Percentiles rank a stretch among this genome's conserved stretches.
phyloP scores from a whole-genome alignment of 1,140 invertebrate genomes.

The Trichonephila clavipes region DNA sequence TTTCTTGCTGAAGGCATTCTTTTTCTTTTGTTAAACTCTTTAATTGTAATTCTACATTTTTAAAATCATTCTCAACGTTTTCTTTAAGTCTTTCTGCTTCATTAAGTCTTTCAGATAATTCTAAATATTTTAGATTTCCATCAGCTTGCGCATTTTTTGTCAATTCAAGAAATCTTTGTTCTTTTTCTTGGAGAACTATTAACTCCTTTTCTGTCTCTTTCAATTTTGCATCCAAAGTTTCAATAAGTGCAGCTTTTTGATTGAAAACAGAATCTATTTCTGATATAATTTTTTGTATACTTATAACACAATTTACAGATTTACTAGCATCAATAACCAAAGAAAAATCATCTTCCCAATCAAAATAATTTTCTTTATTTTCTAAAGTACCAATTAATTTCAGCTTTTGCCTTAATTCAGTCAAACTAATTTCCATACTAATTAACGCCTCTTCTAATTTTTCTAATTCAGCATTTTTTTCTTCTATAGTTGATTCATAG shows the following conservation, averaged over 20 bases:
- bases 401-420: neutral
- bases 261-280: neutral
- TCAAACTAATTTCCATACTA: neutral
- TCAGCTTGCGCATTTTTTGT: constrained; percentile 1
- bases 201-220: neutral
- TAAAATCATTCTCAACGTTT: neutral
- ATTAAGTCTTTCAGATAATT: neutral
- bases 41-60: neutral
- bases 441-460: neutral
- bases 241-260: neutral
- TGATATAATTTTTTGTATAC: neutral
- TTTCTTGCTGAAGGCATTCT: neutral
- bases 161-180: neutral
- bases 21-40: neutral
- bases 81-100: neutral
- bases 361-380: neutral
- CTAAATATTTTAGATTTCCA: neutral
- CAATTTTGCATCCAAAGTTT: neutral
- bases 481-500: neutral
- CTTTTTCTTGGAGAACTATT: neutral
- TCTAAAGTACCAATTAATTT: neutral
- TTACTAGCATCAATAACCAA: neutral
- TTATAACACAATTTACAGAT: neutral
- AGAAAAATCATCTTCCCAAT: neutral
- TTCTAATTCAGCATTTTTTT: neutral